Base-by-base conservation (phyloP, 1,140 invertebrate genomes). In the Pararge aegeria region DNA sequence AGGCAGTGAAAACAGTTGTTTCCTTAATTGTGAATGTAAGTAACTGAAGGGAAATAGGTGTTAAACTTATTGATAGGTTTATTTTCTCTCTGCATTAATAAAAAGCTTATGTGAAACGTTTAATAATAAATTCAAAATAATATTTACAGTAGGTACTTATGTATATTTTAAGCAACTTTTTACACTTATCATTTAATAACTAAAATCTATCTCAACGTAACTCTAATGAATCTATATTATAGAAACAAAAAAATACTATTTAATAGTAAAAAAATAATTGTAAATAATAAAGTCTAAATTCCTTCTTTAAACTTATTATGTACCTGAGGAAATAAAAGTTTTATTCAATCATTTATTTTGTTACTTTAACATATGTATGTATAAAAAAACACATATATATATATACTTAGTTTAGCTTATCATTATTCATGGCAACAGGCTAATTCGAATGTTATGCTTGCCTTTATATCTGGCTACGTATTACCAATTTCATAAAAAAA, bases 261-360 rank as follows among this genome's bases (percentile, higher is more conserved):
- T 40, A 18, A 15, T 40, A 40, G 38, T 40, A 18, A 40, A 40
- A 40, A 5, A 5, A 15, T n/a, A 40, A 40, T 15, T 40, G 38
- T 40, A 40, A 40, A 40, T 40, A 37, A n/a, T 37, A 46, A 20
- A 46, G 18, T 46, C 19, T 46, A 20, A 46, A 46, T 46, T 46
- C 16, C 9, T 7, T 12, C 10, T 34, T 4, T 46, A 15, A 20
- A 40, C 5, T 40, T 40, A 40, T 16, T 40, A 20, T 46, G 42
- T 46, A 46, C 42, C 42, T 46, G 42, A 46, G n/a, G 16, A 46
- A 46, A 16, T 7, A 16, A 46, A 15, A 19, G 2, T 42, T 16
- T 16, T 16, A 16, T 1, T 16, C 4, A 18, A 7, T 9, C 3
- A 42, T 10, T 42, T 16, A 2, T 16, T 42, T 16, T 5, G 5